Evolutionary conservation across 2,113 vertebrate genomes (phyloP).

Genomic region (Tautogolabrus adspersus): DNA sequence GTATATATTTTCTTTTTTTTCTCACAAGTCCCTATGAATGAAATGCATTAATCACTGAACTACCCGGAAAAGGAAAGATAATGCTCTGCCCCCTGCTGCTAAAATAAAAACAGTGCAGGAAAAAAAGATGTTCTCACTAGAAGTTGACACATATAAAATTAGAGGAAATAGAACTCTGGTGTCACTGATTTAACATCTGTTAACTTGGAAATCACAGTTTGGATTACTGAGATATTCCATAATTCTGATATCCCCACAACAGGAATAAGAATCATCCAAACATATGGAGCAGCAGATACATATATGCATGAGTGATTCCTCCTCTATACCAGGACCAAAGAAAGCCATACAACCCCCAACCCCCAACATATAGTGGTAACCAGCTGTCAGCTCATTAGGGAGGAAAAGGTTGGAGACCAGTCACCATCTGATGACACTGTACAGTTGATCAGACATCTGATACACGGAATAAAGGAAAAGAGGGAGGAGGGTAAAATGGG

Average conservation of each 20-base stretch:
- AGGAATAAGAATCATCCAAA: not conserved
- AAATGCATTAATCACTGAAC: too few relatives aligned
- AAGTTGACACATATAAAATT: not conserved
- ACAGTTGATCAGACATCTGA: not conserved
- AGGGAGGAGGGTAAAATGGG: conserved; percentile 5
- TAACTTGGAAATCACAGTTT: too few relatives aligned
- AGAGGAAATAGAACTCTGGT: not conserved
- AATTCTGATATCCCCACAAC: too few relatives aligned
- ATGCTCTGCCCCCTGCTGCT: conserved; percentile 21
- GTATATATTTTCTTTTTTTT: too few relatives aligned
- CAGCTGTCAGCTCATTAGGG: conserved; percentile 47
- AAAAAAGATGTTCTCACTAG: not conserved
- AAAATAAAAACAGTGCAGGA: conserved; percentile 13
- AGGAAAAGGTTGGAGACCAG: conserved; percentile 23
- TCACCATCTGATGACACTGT: conserved; percentile 7
- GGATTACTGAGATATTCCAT: too few relatives aligned
- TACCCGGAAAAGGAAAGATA: not conserved
- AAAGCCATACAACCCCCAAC: not conserved
- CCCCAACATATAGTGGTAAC: conserved; percentile 23
- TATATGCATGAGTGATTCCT: conserved; percentile 25
- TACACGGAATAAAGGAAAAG: not conserved
- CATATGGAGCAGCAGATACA: conserved; percentile 21
- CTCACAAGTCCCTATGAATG: too few relatives aligned
- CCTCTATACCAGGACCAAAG: conserved; percentile 10
- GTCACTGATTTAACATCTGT: not conserved